Percentiles rank a stretch among this genome's conserved stretches.
Conservation (phyloP, 2,888 invertebrate species). For the Drosophila infuscata region DNA sequence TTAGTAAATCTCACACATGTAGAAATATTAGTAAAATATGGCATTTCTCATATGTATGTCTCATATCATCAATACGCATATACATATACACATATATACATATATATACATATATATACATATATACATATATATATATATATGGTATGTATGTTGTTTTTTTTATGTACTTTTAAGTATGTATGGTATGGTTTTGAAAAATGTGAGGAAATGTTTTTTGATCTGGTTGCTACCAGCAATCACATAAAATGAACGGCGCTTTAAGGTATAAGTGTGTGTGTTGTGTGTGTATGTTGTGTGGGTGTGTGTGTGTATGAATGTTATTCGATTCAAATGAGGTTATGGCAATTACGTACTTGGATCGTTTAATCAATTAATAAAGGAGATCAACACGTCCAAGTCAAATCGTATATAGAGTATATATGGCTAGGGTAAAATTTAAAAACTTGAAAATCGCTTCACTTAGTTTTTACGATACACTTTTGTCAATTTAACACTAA, state of each 20-base stretch:
- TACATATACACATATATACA: constrained; percentile 18
- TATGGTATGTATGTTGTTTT: constrained; percentile 4
- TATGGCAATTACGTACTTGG: constrained; percentile 52
- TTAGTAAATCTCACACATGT: constrained; percentile 74
- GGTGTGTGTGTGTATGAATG: constrained; percentile 29
- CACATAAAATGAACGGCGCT: constrained; percentile 79
- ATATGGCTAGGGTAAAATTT: constrained; percentile 20
- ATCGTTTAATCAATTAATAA: constrained; percentile 18
- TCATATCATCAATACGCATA: constrained; percentile 49
- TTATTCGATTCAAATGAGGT: constrained; percentile 38
- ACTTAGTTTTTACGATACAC: constrained; percentile 31
- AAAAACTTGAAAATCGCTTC: constrained; percentile 8
- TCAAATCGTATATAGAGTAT: constrained; percentile 12
- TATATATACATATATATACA: constrained; percentile 8
- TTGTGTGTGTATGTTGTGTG: neutral
- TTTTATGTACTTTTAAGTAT: constrained; percentile 19
- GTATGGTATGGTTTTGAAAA: constrained; percentile 39
- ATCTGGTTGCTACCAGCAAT: constrained; percentile 75
- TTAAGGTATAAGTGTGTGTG: constrained; percentile 45
- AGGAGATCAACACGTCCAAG: constrained; percentile 18
- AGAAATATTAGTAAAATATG: constrained; percentile 74
- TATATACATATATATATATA: neutral
- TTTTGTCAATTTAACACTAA: constrained; percentile 33
- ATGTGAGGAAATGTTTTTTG: constrained; percentile 57
- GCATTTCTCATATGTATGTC: constrained; percentile 69